Evolutionary conservation across 2,113 vertebrate genomes (phyloP), one percentile per base, ranked within the genome.

Genomic region (Phaethon lepturus): DNA sequence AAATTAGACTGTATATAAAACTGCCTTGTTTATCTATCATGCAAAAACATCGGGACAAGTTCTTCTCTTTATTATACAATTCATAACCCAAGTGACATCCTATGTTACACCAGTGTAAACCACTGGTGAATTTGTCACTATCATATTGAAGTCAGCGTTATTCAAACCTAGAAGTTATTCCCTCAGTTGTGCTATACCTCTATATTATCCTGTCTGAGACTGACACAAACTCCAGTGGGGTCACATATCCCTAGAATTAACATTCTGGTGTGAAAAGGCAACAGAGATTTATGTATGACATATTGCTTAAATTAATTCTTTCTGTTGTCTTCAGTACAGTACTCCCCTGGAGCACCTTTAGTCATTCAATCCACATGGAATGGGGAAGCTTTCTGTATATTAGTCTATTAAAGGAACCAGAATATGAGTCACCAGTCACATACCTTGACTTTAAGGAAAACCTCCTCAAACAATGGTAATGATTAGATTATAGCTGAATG

Each of bases 281-380:
- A 91, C 29, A 52, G 94, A 86, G 90, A 94, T 90, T 96, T 96
- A 91, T 74, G 60, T 90, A 86, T 88, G 88, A 86, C 94, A 94
- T 38, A 38, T 64, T 90, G 81, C 78, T 95, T 92, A 82, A 94
- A 97, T 96, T 96, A 93, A 94, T 96, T 96, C 86, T 96, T 95
- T 86, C 90, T 86, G 63, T 96, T 96, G 84, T 95, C 81, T 94
- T 97, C 82, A 95, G 66, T 85, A 92, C 62, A 93, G 67, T 76
- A 89, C 86, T 95, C 96, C 95, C 86, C 96, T 85, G 63, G 95
- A 96, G 96, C 92, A 94, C 91, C 79, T 96, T 97, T 88, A 97
- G 88, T 92, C 95, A 92, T 74, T 96, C 78, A 86, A 44, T 81
- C 67, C 45, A 80, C 71, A 53, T 29, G 35, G 88, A 92, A 75